Percentiles rank a stretch among this genome's conserved stretches.
These are phyloP conservation scores for Pleuronectes platessa DNA, from an alignment of 2,113 vertebrate species.

Conservation along the genomic window DNA sequence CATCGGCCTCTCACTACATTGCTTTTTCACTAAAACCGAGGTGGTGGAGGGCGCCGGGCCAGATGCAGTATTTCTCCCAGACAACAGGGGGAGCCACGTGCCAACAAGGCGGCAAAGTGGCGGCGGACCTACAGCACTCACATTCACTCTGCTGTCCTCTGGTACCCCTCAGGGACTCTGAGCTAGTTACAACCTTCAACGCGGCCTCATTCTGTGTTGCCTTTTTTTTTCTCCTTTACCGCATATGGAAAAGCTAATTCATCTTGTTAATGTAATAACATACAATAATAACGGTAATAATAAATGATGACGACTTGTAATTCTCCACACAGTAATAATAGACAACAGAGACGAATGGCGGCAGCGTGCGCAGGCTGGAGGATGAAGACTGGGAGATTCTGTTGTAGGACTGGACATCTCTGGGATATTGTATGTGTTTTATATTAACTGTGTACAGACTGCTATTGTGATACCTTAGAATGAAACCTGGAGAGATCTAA, in stretches of 20 bases:
- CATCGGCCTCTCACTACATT: slow-evolving; percentile 63
- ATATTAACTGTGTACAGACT: slow-evolving; percentile 77
- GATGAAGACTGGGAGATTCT: slow-evolving; percentile 66
- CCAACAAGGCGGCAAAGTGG: slow-evolving; percentile 72
- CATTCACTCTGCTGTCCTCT: slow-evolving; percentile 69
- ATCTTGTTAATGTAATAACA: slow-evolving; percentile 77
- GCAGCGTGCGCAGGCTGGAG: slow-evolving; percentile 30
- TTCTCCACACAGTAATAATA: slow-evolving; percentile 77
- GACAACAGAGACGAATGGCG: slow-evolving; percentile 53
- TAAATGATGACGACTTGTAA: slow-evolving; percentile 67
- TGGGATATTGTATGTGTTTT: slow-evolving; percentile 79
- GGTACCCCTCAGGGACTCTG: slow-evolving; percentile 76
- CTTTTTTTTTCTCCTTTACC: slow-evolving; percentile 74
- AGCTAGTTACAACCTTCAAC: slow-evolving; percentile 73
- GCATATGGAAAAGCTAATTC: slow-evolving; percentile 74
- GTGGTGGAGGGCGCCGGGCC: slow-evolving; percentile 46
- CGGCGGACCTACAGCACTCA: slow-evolving; percentile 65
- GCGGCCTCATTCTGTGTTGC: slow-evolving; percentile 79
- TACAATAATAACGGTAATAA: slow-evolving; percentile 70
- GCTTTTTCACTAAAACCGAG: slow-evolving; percentile 61
- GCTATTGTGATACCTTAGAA: slow-evolving; percentile 74
- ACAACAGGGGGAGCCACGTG: slow-evolving; percentile 76
- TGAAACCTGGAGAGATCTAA: slow-evolving; percentile 70
- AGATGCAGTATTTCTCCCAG: slow-evolving; percentile 80
- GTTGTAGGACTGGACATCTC: slow-evolving; percentile 73